Conservation (phyloP, 2,888 invertebrate genomes). For the Nomada ruficornis region DNA sequence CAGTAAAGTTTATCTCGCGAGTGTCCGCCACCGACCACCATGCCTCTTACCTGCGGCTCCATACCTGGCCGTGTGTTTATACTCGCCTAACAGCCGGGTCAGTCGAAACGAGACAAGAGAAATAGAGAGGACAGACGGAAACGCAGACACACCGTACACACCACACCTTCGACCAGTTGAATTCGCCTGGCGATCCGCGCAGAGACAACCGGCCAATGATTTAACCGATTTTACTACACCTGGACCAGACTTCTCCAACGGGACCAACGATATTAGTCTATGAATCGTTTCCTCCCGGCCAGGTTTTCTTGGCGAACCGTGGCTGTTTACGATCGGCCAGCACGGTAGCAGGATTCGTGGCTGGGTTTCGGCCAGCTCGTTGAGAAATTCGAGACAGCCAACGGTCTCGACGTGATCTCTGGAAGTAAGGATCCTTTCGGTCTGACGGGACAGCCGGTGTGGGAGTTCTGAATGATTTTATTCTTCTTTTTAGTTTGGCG, state of each 20-base stretch:
- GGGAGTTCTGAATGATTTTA: slow-evolving; percentile 38
- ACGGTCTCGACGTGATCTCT: slow-evolving; percentile 4
- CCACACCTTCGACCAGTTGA: slow-evolving; percentile 70
- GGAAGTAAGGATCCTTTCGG: slow-evolving; percentile 7
- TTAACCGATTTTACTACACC: slow-evolving; percentile 69
- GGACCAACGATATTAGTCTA: slow-evolving; percentile 59
- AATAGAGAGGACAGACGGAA: slow-evolving; percentile 29
- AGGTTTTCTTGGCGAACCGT: slow-evolving; percentile 35
- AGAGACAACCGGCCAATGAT: slow-evolving; percentile 68
- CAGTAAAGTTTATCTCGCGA: slow-evolving; percentile 74
- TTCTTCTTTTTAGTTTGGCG: not conserved
- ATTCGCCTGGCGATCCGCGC: slow-evolving; percentile 54
- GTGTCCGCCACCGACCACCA: slow-evolving; percentile 72
- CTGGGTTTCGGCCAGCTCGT: too few species aligned
- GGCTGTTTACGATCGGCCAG: slow-evolving; percentile 52
- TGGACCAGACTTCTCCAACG: slow-evolving; percentile 44
- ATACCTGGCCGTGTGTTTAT: slow-evolving; percentile 76
- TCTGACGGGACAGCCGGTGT: slow-evolving; percentile 10
- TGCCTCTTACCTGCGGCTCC: slow-evolving; percentile 73
- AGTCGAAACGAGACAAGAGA: slow-evolving; percentile 22
- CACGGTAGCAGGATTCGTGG: slow-evolving; percentile 44
- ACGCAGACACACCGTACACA: slow-evolving; percentile 45
- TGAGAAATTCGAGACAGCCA: slow-evolving; percentile 30
- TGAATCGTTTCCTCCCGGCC: slow-evolving; percentile 32
- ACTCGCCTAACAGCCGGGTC: slow-evolving; percentile 73